Evolutionary conservation across 2,113 vertebrate genomes (phyloP).

Genomic region (Ciconia stormi): DNA sequence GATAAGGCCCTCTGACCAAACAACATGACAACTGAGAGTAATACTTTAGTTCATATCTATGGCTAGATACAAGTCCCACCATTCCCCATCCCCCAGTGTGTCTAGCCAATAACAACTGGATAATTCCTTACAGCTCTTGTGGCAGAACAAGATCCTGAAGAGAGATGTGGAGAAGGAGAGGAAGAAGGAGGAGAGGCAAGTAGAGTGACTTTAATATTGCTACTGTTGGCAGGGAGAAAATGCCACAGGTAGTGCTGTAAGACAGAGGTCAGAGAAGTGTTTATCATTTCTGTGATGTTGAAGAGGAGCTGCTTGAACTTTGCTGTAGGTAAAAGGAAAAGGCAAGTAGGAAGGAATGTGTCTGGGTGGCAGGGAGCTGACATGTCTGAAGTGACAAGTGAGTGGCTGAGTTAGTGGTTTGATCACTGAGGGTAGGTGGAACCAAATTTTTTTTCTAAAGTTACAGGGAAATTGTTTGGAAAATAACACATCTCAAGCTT

Average conservation of each 20-base stretch:
- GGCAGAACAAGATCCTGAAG: neutral
- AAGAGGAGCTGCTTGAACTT: neutral
- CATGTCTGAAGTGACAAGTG: neutral
- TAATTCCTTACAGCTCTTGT: neutral
- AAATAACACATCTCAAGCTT: neutral
- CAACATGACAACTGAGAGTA: neutral
- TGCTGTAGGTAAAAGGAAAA: neutral
- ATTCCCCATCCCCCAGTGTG: rapidly evolving
- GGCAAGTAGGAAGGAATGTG: neutral
- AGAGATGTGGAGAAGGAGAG: neutral
- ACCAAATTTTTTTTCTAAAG: neutral
- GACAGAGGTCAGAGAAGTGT: neutral
- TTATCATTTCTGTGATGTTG: neutral
- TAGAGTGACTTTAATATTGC: neutral
- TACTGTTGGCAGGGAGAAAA: neutral
- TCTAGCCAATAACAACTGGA: neutral
- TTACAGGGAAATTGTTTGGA: neutral
- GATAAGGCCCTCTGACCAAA: neutral
- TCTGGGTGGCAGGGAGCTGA: neutral
- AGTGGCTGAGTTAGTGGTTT: neutral
- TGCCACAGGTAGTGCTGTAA: neutral
- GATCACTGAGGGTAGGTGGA: neutral
- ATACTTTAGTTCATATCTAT: neutral
- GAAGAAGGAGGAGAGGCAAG: neutral
- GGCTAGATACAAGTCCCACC: neutral